Evolutionary conservation across 2,888 invertebrate species (phyloP), one percentile per base, ranked within the genome.

Genomic region (Disparrhopalites patrizii): DNA sequence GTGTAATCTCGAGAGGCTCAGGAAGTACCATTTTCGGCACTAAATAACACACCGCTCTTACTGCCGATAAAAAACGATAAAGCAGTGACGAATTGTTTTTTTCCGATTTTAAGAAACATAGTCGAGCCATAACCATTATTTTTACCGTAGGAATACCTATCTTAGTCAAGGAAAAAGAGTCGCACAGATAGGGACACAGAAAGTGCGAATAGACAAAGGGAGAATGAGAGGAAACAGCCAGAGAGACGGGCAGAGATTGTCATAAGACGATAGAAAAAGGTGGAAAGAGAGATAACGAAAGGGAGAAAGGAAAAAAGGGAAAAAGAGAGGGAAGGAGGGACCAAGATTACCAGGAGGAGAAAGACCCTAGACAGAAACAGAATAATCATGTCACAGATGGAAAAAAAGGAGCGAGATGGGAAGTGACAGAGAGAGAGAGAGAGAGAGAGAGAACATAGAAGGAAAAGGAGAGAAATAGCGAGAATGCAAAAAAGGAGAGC

Each of bases 381-480:
- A 10, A 47, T 23, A 47, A 8, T 5, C 43, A 43, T 18, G 15
- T 43, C 5, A 4, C n/a, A 43, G 18, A 38, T n/a, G 38, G 38
- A 1, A 38, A 38, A 38, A 18, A 38, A 18, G 18, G 15, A 38
- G 38, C 4, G 38, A 38, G 2, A 47, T 43, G 20, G 18, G 20
- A 43, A 43, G 5, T 5, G 5, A 43, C 8, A 43, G 5, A 43
- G 43, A 20, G 43, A 43, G 15, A 43, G 7, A 15, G 13, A 47
- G 47, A 47, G 47, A 47, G 13, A 47, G 47, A 47, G 47, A 2
- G 47, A 47, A n/a, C n/a, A n/a, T n/a, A n/a, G n/a, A n/a, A n/a
- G n/a, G n/a, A n/a, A n/a, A n/a, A n/a, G n/a, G n/a, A n/a, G n/a
- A n/a, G n/a, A n/a, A n/a, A n/a, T 4, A 43, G 20, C 15, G 20